Conservation (phyloP, 2,113 vertebrate genomes). For the Pithys albifrons region DNA sequence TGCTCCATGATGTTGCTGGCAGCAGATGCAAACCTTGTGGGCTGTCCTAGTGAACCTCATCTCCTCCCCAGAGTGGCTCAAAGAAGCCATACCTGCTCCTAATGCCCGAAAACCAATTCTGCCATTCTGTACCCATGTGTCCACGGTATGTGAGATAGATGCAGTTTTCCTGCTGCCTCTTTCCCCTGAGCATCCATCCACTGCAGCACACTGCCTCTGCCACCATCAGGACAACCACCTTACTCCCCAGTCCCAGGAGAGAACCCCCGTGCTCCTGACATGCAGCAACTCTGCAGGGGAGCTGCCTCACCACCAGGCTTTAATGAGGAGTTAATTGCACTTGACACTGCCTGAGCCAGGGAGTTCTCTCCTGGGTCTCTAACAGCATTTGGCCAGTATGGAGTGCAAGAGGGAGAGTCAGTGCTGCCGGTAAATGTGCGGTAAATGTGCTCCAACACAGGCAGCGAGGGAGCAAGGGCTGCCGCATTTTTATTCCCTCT, state of each 20-base stretch:
- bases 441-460: neutral
- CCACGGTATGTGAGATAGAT: neutral
- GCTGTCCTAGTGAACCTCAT: neutral
- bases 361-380: neutral
- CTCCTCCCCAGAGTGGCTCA: neutral
- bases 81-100: neutral
- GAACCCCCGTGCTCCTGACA: neutral
- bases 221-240: neutral
- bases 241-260: neutral
- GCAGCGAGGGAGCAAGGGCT: neutral
- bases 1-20: neutral
- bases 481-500: constrained; percentile 50
- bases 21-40: neutral
- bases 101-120: neutral
- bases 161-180: neutral
- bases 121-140: neutral
- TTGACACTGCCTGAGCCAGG: neutral
- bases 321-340: constrained; percentile 11
- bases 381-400: neutral
- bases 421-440: neutral
- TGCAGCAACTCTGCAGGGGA: neutral
- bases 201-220: neutral
- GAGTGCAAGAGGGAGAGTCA: neutral
- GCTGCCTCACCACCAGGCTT: neutral
- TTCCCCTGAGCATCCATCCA: rapidly evolving